These are phyloP conservation scores for Lycia hirtaria DNA, from an alignment of 2,888 invertebrate genomes.

Conservation along the genomic window DNA sequence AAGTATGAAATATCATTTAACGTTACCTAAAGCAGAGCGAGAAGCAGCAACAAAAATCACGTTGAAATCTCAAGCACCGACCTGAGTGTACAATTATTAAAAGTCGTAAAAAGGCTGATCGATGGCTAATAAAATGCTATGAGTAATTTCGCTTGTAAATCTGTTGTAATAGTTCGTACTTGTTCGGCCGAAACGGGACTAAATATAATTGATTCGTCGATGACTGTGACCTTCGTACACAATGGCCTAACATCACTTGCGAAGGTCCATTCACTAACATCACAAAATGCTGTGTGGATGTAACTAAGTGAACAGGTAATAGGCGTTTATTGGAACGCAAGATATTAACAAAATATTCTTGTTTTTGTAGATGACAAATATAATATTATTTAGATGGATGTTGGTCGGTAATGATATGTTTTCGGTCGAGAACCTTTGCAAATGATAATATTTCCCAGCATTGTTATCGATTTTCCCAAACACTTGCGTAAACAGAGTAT, in stretches of 20 bases:
- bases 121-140: slow-evolving; percentile 35
- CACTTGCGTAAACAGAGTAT: slow-evolving; percentile 33
- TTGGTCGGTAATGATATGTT: neutral
- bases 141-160: slow-evolving; percentile 35
- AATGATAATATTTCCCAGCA: slow-evolving; percentile 33
- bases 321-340: neutral
- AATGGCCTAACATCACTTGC: slow-evolving; percentile 56
- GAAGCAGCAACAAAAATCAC: slow-evolving; percentile 5
- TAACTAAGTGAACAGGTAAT: slow-evolving; percentile 13
- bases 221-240: slow-evolving; percentile 62
- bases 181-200: slow-evolving; percentile 34
- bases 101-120: slow-evolving; percentile 29
- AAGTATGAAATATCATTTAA: neutral
- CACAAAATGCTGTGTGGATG: slow-evolving; percentile 36
- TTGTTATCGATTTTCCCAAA: slow-evolving; percentile 36
- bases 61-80: neutral
- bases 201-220: slow-evolving; percentile 44
- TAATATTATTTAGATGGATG: neutral
- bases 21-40: slow-evolving; percentile 2
- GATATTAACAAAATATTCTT: neutral
- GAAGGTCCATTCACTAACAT: slow-evolving; percentile 55
- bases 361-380: neutral
- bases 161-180: slow-evolving; percentile 36
- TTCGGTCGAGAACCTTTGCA: slow-evolving; percentile 1
- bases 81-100: slow-evolving; percentile 4